Evolutionary conservation across 1,140 invertebrate species (phyloP).

Genomic region (Caenorhabditis brenneri): DNA sequence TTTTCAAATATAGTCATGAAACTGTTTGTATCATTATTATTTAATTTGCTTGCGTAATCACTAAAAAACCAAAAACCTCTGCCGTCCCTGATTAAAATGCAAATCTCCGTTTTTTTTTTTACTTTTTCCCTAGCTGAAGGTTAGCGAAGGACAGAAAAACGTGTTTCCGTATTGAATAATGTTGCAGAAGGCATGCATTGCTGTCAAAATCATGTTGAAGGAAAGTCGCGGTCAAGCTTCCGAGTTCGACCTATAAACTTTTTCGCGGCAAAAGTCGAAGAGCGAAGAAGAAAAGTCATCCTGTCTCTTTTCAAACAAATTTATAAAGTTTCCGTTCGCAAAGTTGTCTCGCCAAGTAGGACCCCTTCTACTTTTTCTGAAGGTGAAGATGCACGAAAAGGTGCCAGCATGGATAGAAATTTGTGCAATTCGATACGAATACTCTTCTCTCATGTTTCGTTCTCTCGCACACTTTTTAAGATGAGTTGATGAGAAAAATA

Average conservation of each 20-base stretch:
- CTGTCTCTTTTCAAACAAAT: background rate
- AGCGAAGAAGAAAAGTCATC: background rate
- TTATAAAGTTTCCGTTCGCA: background rate
- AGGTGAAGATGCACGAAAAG: background rate
- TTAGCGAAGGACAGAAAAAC: background rate
- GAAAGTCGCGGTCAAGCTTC: background rate
- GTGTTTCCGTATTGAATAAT: constrained; percentile 11
- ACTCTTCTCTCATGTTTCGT: constrained; percentile 29
- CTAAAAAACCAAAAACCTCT: background rate
- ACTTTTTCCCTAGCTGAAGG: background rate
- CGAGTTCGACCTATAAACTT: constrained; percentile 17
- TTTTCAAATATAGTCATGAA: no score
- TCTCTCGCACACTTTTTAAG: constrained; percentile 14
- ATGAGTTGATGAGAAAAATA: constrained; percentile 24
- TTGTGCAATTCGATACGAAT: constrained; percentile 37
- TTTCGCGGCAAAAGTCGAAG: background rate
- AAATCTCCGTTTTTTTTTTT: background rate
- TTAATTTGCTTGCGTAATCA: no score
- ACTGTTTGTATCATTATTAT: no score
- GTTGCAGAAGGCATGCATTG: background rate
- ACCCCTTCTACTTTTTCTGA: background rate
- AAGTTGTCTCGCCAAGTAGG: background rate
- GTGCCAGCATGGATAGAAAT: constrained; percentile 11
- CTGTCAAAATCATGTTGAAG: constrained; percentile 22
- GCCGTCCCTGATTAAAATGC: background rate